A percentile compares a stretch with the other conserved stretches of the same genome.
Conservation (phyloP, 1,140 invertebrate species). For the Zaprionus taronus region DNA sequence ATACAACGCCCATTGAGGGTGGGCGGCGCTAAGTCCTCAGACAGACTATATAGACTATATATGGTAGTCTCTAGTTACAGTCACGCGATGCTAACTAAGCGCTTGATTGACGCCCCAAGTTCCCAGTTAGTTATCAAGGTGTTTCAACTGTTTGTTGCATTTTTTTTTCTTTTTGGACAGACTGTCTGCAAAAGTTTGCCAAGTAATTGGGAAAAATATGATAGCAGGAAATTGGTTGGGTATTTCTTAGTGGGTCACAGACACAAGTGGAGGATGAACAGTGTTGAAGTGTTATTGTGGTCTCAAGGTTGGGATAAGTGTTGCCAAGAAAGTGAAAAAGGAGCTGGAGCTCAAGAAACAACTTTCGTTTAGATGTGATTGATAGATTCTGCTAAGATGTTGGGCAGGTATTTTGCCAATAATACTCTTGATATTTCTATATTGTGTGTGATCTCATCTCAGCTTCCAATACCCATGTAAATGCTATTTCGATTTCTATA, state of each 20-base stretch:
- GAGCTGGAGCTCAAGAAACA: not conserved
- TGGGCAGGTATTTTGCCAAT: no score
- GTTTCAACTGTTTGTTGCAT: conserved; percentile 11
- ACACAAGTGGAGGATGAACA: conserved; percentile 10
- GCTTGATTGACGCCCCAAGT: conserved; percentile 60
- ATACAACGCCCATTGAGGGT: conserved; percentile 1
- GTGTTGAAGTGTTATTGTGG: conserved; percentile 34
- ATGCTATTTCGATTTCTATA: no score
- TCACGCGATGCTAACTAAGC: conserved; percentile 79
- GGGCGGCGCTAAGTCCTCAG: conserved; percentile 45
- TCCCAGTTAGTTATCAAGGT: conserved; percentile 19
- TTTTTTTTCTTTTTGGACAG: conserved; percentile 18
- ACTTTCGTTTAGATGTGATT: not conserved
- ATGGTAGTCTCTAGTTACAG: conserved; percentile 12
- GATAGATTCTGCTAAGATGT: not conserved
- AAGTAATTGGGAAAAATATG: conserved; percentile 67
- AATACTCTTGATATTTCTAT: no score
- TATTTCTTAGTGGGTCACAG: conserved; percentile 27
- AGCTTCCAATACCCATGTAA: no score
- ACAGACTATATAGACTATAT: conserved; percentile 12
- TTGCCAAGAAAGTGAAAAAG: not conserved
- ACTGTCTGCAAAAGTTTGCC: conserved; percentile 65
- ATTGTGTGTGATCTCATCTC: no score
- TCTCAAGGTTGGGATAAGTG: conserved; percentile 24
- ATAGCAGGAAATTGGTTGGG: conserved; percentile 58